phyloP scores from a whole-genome alignment of 2,797 vertebrate species.

The Scleropages formosus region DNA sequence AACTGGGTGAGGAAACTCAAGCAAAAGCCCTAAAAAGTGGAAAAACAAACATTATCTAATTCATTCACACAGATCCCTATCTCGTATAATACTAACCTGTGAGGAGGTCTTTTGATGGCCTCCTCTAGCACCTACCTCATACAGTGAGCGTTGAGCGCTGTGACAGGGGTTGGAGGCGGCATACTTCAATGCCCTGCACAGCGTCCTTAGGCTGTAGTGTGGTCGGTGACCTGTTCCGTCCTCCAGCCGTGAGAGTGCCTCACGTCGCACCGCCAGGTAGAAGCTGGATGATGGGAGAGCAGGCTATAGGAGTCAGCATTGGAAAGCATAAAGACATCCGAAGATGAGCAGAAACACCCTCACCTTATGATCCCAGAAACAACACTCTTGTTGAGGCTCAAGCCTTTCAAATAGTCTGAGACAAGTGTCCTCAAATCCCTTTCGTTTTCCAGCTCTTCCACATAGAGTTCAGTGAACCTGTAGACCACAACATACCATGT shows the following conservation, averaged over 20 bases:
- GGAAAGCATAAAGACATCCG: too few species aligned
- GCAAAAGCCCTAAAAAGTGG: conserved; percentile 83
- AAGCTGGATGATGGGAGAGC: conserved; percentile 69
- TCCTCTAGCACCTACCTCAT: conserved; percentile 74
- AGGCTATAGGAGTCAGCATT: not conserved
- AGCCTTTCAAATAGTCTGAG: conserved; percentile 83
- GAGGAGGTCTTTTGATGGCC: too few species aligned
- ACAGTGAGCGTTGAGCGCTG: conserved; percentile 86
- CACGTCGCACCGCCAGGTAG: conserved; percentile 82
- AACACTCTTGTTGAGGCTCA: conserved; percentile 75
- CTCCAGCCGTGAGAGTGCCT: conserved; percentile 73
- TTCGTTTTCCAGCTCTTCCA: conserved; percentile 89
- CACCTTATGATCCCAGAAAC: conserved; percentile 90
- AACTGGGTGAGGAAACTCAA: conserved; percentile 94
- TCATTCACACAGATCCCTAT: not conserved
- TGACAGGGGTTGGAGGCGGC: conserved; percentile 80
- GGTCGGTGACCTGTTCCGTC: conserved; percentile 91
- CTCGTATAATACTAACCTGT: too few species aligned
- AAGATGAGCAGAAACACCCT: conserved; percentile 15
- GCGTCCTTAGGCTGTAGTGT: conserved; percentile 90
- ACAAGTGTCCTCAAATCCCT: conserved; percentile 85
- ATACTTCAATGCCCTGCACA: conserved; percentile 89
- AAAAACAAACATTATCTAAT: not conserved
- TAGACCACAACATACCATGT: conserved; percentile 10
- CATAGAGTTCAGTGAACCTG: conserved; percentile 94